phyloP scores from a whole-genome alignment of 2,888 invertebrate species.

The Hypomecis atomaria region DNA sequence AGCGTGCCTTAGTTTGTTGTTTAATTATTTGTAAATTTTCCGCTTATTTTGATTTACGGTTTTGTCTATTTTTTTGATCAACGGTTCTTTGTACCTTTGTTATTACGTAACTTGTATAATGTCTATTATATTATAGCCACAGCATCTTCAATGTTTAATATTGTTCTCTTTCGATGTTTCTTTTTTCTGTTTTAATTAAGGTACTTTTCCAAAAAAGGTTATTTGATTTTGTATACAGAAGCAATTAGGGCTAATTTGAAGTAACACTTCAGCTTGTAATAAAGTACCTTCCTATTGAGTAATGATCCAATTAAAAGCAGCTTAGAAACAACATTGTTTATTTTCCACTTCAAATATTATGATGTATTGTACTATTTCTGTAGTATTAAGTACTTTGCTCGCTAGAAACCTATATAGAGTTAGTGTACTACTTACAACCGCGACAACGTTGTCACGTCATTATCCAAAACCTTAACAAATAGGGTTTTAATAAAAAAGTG shows the following conservation, averaged over 20 bases:
- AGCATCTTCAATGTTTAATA: not conserved
- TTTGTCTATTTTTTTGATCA: slow-evolving; percentile 33
- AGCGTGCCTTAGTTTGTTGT: slow-evolving; percentile 62
- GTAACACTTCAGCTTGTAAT: not conserved
- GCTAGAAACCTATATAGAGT: too few relatives aligned
- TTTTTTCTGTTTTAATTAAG: not conserved
- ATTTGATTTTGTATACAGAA: not conserved
- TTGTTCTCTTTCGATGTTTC: not conserved
- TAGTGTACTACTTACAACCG: too few relatives aligned
- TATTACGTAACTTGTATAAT: not conserved
- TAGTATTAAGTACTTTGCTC: too few relatives aligned
- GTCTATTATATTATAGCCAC: not conserved
- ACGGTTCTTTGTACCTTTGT: not conserved
- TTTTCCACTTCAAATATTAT: not conserved
- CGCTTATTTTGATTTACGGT: slow-evolving; percentile 45
- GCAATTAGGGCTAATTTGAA: not conserved
- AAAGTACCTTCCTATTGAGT: not conserved
- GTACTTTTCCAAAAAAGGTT: not conserved
- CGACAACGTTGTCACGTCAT: too few relatives aligned
- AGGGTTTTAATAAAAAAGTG: too few relatives aligned
- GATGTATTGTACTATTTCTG: too few relatives aligned
- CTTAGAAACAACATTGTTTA: not conserved
- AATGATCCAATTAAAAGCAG: slow-evolving; percentile 3
- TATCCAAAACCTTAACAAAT: too few relatives aligned
- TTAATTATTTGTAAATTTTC: slow-evolving; percentile 65